Evolutionary conservation across 2,797 vertebrate genomes (phyloP).

Genomic region (Rhabdomys pumilio): DNA sequence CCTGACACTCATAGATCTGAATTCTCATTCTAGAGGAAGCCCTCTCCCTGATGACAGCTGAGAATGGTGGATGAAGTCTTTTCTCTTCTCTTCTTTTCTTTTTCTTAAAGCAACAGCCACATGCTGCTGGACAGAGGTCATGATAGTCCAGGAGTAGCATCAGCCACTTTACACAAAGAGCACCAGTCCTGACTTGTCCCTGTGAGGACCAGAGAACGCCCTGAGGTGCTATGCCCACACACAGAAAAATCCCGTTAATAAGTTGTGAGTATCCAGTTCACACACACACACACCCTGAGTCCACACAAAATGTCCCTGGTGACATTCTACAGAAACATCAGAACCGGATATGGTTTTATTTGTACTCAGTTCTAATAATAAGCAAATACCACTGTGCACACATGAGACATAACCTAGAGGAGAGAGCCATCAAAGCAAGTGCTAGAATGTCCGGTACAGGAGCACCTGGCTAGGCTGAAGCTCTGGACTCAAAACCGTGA

Average conservation of each 20-base stretch:
- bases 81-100: too few relatives aligned
- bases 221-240: background rate
- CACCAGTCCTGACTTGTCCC: background rate
- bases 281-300: background rate
- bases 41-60: background rate
- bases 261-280: background rate
- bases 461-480: background rate
- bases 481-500: background rate
- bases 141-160: background rate
- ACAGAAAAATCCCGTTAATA: background rate
- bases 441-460: background rate
- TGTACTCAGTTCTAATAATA: background rate
- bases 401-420: background rate
- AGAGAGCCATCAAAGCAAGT: background rate
- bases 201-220: background rate
- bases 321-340: background rate
- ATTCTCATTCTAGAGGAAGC: background rate
- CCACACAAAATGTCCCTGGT: background rate
- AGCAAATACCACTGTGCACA: background rate
- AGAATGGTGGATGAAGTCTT: background rate
- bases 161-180: background rate
- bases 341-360: background rate
- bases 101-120: background rate
- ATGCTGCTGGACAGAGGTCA: background rate
- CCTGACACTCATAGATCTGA: background rate